Percentiles rank a stretch among this genome's conserved stretches.
These are phyloP conservation scores for Sebastes steindachneri DNA, from an alignment of 2,797 vertebrate genomes.

Conservation along the genomic window DNA sequence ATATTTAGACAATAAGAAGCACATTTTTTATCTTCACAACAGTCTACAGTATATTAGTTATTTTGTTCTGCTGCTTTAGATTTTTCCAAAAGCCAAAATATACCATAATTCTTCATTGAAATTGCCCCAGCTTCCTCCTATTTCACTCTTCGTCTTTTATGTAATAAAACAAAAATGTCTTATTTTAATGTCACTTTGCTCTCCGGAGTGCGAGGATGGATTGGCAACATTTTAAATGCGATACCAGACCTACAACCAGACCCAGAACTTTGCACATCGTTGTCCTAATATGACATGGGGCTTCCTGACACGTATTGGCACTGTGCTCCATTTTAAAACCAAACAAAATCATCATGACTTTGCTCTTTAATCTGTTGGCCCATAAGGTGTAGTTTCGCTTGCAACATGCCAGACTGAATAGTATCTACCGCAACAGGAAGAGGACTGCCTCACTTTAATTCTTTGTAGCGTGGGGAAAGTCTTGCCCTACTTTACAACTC, in stretches of 20 bases:
- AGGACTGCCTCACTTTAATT: not conserved
- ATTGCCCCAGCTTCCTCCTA: not conserved
- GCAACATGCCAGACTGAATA: not conserved
- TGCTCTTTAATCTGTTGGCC: not conserved
- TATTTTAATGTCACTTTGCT: not conserved
- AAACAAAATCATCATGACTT: not conserved
- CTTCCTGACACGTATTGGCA: slow-evolving; percentile 5
- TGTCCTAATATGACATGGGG: not conserved
- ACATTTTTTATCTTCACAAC: not conserved
- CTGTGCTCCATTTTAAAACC: slow-evolving; percentile 1
- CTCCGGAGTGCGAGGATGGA: not conserved
- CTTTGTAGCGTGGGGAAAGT: slow-evolving; percentile 1
- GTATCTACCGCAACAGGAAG: not conserved
- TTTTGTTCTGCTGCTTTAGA: not conserved
- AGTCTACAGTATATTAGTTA: not conserved
- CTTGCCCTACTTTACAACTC: slow-evolving; percentile 12
- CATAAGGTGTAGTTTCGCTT: not conserved
- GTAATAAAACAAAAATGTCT: not conserved
- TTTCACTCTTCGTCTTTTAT: not conserved
- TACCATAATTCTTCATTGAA: not conserved
- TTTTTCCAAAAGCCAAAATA: not conserved
- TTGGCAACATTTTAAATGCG: not conserved
- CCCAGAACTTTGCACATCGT: not conserved
- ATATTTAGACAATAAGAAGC: not conserved
- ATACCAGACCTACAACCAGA: not conserved